phyloP scores from a whole-genome alignment of 2,888 invertebrate genomes.

The Protophormia terraenovae region DNA sequence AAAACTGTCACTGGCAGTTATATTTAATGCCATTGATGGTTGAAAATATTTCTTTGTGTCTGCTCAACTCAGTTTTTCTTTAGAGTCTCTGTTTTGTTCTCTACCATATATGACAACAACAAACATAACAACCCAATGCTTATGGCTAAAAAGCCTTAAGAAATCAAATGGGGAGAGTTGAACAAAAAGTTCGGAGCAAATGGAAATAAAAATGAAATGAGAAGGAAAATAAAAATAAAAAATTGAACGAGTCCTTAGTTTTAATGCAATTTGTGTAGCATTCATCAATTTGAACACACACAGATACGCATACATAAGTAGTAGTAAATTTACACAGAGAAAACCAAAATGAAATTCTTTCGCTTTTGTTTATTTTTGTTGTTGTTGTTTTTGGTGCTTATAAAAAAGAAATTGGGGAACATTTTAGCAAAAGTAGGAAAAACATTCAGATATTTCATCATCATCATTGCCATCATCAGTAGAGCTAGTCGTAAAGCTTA shows the following conservation, averaged over 20 bases:
- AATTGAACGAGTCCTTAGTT: conserved; percentile 31
- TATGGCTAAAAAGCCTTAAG: conserved; percentile 59
- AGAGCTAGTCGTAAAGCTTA: conserved; percentile 50
- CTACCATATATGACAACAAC: conserved; percentile 16
- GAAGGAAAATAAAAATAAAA: conserved; percentile 1
- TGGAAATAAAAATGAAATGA: not conserved
- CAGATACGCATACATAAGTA: conserved; percentile 2
- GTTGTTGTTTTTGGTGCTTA: not conserved
- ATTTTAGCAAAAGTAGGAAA: not conserved
- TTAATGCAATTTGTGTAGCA: conserved; percentile 64
- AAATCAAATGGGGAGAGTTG: conserved; percentile 23
- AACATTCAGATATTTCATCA: conserved; percentile 60
- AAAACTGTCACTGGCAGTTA: conserved; percentile 78
- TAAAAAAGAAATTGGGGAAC: not conserved
- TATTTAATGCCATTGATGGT: conserved; percentile 78
- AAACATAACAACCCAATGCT: conserved; percentile 60
- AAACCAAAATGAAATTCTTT: conserved; percentile 48
- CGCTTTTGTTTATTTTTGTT: not conserved
- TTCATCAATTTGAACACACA: conserved; percentile 56
- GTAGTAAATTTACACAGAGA: conserved; percentile 2
- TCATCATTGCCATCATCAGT: conserved; percentile 55
- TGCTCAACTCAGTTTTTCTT: conserved; percentile 51
- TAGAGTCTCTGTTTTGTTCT: conserved; percentile 30
- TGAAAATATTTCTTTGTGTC: conserved; percentile 72
- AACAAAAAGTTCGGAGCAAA: not conserved